These are phyloP conservation scores for Acrocephalus scirpaceus DNA, from an alignment of 2,797 vertebrate species.

Conservation along the genomic window DNA sequence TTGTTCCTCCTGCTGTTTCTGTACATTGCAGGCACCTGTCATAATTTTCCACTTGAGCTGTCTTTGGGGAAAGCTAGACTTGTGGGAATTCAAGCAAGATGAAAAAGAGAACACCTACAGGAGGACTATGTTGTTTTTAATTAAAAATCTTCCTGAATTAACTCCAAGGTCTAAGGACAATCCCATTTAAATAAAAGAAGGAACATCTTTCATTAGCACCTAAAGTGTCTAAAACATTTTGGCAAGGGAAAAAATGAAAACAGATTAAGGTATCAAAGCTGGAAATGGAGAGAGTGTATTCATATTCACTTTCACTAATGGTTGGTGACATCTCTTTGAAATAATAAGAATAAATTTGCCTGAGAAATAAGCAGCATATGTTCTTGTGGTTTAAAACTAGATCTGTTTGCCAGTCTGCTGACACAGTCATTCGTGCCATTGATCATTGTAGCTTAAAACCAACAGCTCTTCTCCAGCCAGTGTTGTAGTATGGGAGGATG, in stretches of 20 bases:
- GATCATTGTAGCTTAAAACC: not conserved
- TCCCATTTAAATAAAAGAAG: accelerated
- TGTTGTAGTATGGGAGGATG: not conserved
- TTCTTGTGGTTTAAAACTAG: not conserved
- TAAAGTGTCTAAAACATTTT: not conserved
- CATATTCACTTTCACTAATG: not conserved
- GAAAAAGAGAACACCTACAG: not conserved
- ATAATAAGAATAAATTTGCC: not conserved
- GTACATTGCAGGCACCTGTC: not conserved
- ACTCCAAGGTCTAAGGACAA: not conserved
- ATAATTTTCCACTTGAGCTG: not conserved
- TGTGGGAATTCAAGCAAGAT: not conserved
- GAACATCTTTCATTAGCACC: not conserved
- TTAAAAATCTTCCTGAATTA: not conserved
- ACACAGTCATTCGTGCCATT: not conserved
- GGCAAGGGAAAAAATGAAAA: not conserved
- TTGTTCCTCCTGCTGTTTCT: not conserved
- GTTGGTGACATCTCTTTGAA: not conserved
- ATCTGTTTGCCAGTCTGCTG: not conserved
- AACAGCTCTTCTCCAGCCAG: not conserved
- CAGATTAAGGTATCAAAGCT: not conserved
- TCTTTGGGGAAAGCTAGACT: not conserved
- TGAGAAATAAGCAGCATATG: not conserved
- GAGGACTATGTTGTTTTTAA: not conserved
- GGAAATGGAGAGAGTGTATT: not conserved